Conservation (phyloP, 2,113 vertebrate genomes). For the Phyllostomus hastatus region DNA sequence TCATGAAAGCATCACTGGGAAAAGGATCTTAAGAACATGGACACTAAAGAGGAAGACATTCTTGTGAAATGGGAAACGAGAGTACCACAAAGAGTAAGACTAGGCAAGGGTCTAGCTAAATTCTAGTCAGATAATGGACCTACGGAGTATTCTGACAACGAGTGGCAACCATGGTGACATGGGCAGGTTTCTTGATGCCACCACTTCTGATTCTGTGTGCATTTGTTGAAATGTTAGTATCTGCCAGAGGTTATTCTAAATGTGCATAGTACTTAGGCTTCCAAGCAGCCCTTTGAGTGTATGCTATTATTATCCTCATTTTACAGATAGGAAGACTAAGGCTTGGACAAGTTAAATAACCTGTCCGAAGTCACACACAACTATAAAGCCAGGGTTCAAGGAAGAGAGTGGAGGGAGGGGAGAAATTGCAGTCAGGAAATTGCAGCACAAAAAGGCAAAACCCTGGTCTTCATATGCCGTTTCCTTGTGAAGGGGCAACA, state of each 20-base stretch:
- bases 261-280: neutral
- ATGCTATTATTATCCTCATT: neutral
- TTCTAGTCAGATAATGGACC: neutral
- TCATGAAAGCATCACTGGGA: neutral
- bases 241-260: neutral
- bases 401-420: neutral
- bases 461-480: neutral
- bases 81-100: neutral
- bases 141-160: neutral
- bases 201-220: neutral
- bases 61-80: neutral
- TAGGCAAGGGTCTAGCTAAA: neutral
- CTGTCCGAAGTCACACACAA: neutral
- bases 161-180: neutral
- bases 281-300: neutral
- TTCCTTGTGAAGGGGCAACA: neutral
- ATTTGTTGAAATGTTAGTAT: neutral
- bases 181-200: neutral
- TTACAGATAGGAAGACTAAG: neutral
- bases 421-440: neutral
- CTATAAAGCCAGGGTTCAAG: neutral
- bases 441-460: neutral
- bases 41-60: neutral
- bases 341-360: neutral
- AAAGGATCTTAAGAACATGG: neutral